These are phyloP conservation scores for Plutella xylostella DNA, from an alignment of 2,888 invertebrate genomes.

Conservation along the genomic window DNA sequence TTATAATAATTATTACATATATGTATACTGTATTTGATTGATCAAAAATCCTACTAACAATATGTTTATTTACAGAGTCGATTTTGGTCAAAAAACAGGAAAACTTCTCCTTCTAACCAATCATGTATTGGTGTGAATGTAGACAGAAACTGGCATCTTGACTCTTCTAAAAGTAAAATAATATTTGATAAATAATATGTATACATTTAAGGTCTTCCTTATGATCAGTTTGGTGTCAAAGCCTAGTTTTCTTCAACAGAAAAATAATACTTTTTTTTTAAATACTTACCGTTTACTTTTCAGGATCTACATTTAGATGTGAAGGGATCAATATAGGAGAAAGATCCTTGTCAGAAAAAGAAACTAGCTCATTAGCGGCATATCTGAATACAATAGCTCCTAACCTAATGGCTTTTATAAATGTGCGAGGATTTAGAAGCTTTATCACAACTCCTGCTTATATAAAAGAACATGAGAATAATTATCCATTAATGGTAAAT, in stretches of 20 bases:
- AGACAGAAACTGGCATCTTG: constrained; percentile 55
- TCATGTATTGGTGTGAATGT: constrained; percentile 40
- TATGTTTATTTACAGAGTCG: constrained; percentile 27
- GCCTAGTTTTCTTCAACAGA: too few relatives aligned
- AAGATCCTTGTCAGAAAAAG: constrained; percentile 38
- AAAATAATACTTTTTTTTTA: too few relatives aligned
- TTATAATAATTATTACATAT: not conserved
- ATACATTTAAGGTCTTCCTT: too few relatives aligned
- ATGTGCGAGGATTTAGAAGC: constrained; percentile 41
- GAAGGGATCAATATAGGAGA: constrained; percentile 38
- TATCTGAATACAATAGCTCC: constrained; percentile 36
- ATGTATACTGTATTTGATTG: too few relatives aligned
- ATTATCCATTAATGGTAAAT: too few relatives aligned
- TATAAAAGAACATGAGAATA: too few relatives aligned
- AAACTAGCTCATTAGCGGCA: constrained; percentile 34
- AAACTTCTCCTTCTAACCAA: constrained; percentile 18
- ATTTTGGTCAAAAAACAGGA: constrained; percentile 48
- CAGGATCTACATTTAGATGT: too few relatives aligned
- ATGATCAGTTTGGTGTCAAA: too few relatives aligned
- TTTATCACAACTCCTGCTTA: constrained; percentile 24
- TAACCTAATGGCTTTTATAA: constrained; percentile 41
- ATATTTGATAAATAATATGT: too few relatives aligned
- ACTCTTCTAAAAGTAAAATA: too few relatives aligned
- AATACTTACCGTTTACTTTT: too few relatives aligned
- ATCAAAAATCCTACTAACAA: too few relatives aligned